These are phyloP conservation scores for Epinephelus awoara DNA, from an alignment of 2,797 vertebrate genomes.

Conservation along the genomic window DNA sequence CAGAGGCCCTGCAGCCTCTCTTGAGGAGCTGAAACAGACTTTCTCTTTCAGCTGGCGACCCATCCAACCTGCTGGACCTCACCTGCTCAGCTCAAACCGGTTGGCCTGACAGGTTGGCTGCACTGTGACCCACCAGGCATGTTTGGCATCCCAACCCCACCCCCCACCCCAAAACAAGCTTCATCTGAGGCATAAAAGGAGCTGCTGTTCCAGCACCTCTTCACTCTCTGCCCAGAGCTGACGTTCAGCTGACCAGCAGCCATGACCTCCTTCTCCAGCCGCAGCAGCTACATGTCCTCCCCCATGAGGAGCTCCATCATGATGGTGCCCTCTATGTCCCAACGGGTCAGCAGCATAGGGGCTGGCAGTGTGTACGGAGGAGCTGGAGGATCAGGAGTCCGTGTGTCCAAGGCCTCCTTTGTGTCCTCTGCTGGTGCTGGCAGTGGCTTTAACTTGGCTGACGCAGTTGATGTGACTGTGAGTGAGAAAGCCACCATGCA, in stretches of 20 bases:
- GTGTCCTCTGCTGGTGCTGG: neutral
- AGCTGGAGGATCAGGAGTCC: slow-evolving; percentile 73
- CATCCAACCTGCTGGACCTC: slow-evolving; percentile 16
- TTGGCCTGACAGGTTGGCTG: neutral
- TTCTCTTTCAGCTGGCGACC: neutral
- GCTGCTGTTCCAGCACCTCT: neutral
- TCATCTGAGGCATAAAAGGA: slow-evolving; percentile 29
- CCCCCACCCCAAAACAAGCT: neutral
- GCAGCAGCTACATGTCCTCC: slow-evolving; percentile 36
- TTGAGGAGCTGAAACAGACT: too few species aligned
- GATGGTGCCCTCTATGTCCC: neutral
- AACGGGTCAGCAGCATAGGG: slow-evolving; percentile 17
- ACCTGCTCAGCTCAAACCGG: neutral
- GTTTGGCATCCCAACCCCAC: neutral
- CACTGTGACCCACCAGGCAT: too few species aligned
- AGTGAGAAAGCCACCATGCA: too few species aligned
- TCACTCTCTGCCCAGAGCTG: slow-evolving; percentile 11
- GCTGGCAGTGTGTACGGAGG: slow-evolving; percentile 82
- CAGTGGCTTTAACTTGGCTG: too few species aligned
- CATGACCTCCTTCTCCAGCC: slow-evolving; percentile 51
- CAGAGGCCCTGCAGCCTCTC: neutral
- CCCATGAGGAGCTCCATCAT: slow-evolving; percentile 11
- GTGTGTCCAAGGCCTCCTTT: slow-evolving; percentile 47
- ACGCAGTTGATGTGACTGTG: too few species aligned
- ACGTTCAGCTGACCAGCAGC: slow-evolving; percentile 9